Evolutionary conservation across 2,113 vertebrate species (phyloP).

Genomic region (Erinaceus europaeus): DNA sequence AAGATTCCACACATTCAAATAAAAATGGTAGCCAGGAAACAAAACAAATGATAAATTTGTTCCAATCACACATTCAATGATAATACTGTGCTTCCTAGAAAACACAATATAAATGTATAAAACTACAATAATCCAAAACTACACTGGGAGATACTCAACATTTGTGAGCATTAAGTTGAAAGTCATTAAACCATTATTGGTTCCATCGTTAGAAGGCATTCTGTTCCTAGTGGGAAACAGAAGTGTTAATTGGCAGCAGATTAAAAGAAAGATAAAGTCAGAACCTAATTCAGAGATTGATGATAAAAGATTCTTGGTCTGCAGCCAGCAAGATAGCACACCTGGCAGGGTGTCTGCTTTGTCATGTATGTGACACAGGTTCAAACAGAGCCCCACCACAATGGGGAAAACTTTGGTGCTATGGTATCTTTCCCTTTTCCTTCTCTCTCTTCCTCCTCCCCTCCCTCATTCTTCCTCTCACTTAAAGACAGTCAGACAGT

Average conservation of each 20-base stretch:
- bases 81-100: background rate
- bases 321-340: no score
- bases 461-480: no score
- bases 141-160: background rate
- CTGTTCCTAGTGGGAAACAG: background rate
- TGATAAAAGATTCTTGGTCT: no score
- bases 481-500: no score
- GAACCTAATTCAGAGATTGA: background rate
- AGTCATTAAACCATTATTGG: background rate
- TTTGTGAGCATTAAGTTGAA: background rate
- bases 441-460: no score
- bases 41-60: background rate
- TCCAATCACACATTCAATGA: background rate
- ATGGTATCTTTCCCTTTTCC: no score
- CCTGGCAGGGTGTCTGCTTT: no score
- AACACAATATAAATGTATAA: background rate
- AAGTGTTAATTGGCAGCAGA: background rate
- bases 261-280: background rate
- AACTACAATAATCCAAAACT: background rate
- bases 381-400: no score
- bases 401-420: no score
- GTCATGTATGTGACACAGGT: no score
- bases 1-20: background rate
- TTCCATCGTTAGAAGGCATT: background rate
- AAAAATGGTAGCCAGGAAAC: background rate